phyloP scores from a whole-genome alignment of 2,888 invertebrate genomes.

The Rhingia campestris region DNA sequence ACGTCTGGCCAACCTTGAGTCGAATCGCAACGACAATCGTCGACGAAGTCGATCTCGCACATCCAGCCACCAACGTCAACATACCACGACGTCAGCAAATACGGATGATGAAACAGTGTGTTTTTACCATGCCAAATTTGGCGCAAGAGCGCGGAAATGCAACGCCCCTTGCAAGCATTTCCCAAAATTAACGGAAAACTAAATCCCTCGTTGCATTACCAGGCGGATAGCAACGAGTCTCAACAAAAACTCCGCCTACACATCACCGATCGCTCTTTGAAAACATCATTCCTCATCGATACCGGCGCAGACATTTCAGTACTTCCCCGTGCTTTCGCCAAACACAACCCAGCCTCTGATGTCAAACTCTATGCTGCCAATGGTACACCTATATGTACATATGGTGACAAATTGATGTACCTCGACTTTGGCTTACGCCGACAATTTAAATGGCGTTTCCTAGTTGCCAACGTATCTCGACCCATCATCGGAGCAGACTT shows the following conservation, averaged over 20 bases:
- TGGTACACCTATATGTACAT: not conserved
- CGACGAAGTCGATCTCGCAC: not conserved
- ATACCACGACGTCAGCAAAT: not conserved
- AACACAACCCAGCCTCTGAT: not conserved
- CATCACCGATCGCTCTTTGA: slow-evolving; percentile 1
- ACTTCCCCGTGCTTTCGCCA: not conserved
- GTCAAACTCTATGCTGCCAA: slow-evolving; percentile 8
- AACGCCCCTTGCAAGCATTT: slow-evolving; percentile 8
- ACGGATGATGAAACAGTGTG: not conserved
- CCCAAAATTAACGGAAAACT: not conserved
- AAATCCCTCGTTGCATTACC: not conserved
- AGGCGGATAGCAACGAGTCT: not conserved
- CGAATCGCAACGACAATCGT: not conserved
- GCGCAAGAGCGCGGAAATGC: slow-evolving; percentile 12
- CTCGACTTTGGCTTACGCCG: not conserved
- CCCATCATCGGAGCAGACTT: slow-evolving; percentile 8
- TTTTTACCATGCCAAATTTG: slow-evolving; percentile 9
- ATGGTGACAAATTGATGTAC: slow-evolving; percentile 8
- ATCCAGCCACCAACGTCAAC: not conserved
- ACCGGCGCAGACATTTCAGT: slow-evolving; percentile 14
- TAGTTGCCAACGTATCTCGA: slow-evolving; percentile 7
- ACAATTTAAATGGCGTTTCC: not conserved
- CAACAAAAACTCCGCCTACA: slow-evolving; percentile 4
- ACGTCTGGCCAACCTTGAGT: too few relatives aligned
- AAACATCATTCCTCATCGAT: slow-evolving; percentile 5